Evolutionary conservation across 2,888 invertebrate species (phyloP).

Genomic region (Mythimna pallens): DNA sequence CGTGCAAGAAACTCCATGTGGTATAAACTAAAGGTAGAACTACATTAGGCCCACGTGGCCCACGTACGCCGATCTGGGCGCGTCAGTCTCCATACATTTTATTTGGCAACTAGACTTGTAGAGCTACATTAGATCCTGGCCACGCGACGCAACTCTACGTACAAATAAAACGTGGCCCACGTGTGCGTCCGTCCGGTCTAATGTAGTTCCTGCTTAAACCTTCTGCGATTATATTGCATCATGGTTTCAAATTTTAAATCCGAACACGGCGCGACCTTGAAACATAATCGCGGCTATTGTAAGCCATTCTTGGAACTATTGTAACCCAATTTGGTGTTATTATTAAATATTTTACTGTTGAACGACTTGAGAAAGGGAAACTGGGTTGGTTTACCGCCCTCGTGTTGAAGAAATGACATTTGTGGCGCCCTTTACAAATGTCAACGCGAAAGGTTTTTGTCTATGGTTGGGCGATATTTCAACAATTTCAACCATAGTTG

Average conservation of each 20-base stretch:
- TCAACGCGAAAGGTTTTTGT: background rate
- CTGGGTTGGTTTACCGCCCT: slow-evolving; percentile 6
- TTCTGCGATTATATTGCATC: slow-evolving; percentile 12
- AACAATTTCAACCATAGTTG: background rate
- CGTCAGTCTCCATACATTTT: too few species aligned
- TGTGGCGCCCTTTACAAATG: background rate
- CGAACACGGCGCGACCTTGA: slow-evolving; percentile 58
- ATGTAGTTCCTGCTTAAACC: background rate
- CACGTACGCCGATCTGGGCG: too few species aligned
- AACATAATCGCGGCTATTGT: slow-evolving; percentile 55
- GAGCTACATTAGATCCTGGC: too few species aligned
- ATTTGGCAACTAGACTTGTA: too few species aligned
- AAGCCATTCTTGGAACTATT: slow-evolving; percentile 58
- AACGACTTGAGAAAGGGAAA: slow-evolving; percentile 42
- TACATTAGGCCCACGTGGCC: too few species aligned
- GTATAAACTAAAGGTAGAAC: too few species aligned
- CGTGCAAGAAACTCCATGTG: too few species aligned
- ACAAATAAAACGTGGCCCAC: too few species aligned
- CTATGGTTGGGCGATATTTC: background rate
- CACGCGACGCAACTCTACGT: too few species aligned
- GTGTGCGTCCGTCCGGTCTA: too few species aligned
- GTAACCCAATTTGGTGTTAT: slow-evolving; percentile 63
- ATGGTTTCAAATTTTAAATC: slow-evolving; percentile 52
- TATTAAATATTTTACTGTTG: slow-evolving; percentile 55
- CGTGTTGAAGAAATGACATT: background rate